These are phyloP conservation scores for Pontoporia blainvillei DNA, from an alignment of 2,113 vertebrate genomes.

Conservation along the genomic window DNA sequence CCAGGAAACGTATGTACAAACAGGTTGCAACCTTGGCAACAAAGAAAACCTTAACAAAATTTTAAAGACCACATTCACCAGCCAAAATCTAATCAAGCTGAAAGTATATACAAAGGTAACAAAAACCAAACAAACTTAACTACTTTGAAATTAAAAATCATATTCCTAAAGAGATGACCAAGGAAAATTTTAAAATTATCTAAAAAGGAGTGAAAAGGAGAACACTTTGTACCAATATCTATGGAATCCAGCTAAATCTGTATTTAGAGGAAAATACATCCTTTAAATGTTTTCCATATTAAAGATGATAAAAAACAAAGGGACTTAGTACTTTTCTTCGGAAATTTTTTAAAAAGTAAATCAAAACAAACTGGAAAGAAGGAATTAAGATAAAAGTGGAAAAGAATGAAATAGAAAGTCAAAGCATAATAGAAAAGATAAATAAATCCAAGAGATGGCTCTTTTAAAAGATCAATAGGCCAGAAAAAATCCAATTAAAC, in stretches of 20 bases:
- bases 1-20: neutral
- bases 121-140: neutral
- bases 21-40: neutral
- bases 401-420: conserved; percentile 4
- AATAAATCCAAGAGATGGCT: neutral
- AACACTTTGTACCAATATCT: neutral
- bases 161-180: neutral
- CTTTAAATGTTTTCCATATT: neutral
- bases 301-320: neutral
- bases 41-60: neutral
- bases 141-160: neutral
- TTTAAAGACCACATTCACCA: neutral
- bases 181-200: neutral
- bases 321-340: neutral
- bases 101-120: neutral
- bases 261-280: neutral
- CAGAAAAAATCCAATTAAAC: conserved; percentile 14
- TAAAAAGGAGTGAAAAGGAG: neutral
- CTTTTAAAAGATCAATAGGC: neutral
- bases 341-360: neutral
- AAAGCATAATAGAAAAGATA: neutral
- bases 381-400: neutral
- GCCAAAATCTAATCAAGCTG: neutral
- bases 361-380: neutral
- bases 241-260: neutral